Evolutionary conservation across 2,888 invertebrate species (phyloP), one percentile per base, ranked within the genome.

Genomic region (Eupithecia exiguata): DNA sequence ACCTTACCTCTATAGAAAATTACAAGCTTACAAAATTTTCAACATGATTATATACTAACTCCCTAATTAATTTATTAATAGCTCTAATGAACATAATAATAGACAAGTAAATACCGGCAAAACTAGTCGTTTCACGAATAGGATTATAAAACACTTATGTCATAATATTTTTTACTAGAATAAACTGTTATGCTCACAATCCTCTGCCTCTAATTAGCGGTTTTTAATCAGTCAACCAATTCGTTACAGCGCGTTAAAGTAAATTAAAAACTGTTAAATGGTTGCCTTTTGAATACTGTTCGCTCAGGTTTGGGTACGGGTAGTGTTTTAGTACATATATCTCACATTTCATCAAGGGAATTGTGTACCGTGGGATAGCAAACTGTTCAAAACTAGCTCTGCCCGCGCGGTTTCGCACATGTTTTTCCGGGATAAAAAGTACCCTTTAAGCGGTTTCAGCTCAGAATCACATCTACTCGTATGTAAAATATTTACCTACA

Each of bases 111-210:
- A 70, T 68, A 70, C 70, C 68, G 63, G 70, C 38, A 68, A 70
- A 72, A 68, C 72, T 30, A 70, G 75, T 72, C 35, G 75, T 72
- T 72, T 72, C 70, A 72, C 65, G 46, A 30, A 72, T 65, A 65
- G 53, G 9, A 53, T 75, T 75, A 72, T 72, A 72, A 70, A 75
- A 75, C 61, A 75, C 61, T n/a, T 75, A 72, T 62, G 72, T 70
- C 63, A 72, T 30, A 30, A 30, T 30, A 30, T 30, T 53, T 53
- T 53, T 53, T 18, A 18, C 6, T 18, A n/a, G 18, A n/a, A 49
- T 9, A n/a, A n/a, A 49, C n/a, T 12, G 0, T 46, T 53, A 10
- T 21, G 53, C 10, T 53, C 5, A 21, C 12, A 21, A 53, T n/a
- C 12, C 14, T 14, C 40, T 14, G 10, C 12, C 49, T 74, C 49